Conservation (phyloP, 2,888 invertebrate species). For the Zygaena filipendulae region DNA sequence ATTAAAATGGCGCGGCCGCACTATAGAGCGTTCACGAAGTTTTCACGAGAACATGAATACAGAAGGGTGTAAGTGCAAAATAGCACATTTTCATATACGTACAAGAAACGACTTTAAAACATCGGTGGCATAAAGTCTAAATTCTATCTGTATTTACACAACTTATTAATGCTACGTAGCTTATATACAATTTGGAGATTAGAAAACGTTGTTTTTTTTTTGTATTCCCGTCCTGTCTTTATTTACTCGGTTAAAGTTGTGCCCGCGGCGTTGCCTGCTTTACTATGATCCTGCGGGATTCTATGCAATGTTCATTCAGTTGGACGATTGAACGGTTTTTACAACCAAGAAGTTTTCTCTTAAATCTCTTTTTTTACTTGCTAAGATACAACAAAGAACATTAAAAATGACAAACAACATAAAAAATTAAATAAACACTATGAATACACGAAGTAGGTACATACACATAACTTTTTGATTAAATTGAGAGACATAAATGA, state of each 20-base stretch:
- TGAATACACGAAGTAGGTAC: no score
- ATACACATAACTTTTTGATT: no score
- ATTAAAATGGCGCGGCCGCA: constrained; percentile 28
- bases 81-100: constrained; percentile 14
- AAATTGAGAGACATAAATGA: no score
- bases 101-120: constrained; percentile 23
- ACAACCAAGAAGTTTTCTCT: no score
- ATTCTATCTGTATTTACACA: constrained; percentile 24
- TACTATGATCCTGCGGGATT: no score
- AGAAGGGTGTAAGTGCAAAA: constrained; percentile 35
- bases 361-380: no score
- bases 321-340: no score
- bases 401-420: no score
- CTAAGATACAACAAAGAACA: no score
- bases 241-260: constrained; percentile 17
- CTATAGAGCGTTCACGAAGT: constrained; percentile 49
- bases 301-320: no score
- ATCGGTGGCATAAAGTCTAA: constrained; percentile 8
- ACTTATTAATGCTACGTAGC: constrained; percentile 55
- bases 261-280: constrained; percentile 11
- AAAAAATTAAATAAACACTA: no score
- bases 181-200: constrained; percentile 59
- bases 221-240: constrained; percentile 28
- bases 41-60: constrained; percentile 29
- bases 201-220: constrained; percentile 46